phyloP scores from a whole-genome alignment of 64 coral and sea anemone species.

The Stichodactyla mertensii region DNA sequence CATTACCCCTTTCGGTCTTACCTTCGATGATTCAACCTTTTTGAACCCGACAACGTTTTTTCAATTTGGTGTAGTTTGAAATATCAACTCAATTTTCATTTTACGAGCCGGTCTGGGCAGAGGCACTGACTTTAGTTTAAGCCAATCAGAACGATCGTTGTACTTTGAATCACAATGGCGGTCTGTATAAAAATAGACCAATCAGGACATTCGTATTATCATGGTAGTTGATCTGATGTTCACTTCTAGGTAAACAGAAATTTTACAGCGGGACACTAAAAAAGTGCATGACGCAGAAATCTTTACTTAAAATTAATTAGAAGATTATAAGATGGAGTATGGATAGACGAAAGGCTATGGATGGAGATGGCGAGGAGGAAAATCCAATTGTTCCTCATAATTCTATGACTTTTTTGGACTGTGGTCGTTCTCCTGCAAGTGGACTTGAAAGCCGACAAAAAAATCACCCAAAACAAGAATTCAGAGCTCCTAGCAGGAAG shows the following conservation, averaged over 20 bases:
- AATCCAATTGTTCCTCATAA: slow-evolving; percentile 85
- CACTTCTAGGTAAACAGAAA: not conserved
- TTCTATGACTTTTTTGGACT: slow-evolving; percentile 67
- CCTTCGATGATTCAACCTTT: too few species aligned
- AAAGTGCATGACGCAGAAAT: not conserved
- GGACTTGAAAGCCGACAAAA: slow-evolving; percentile 33
- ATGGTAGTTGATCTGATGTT: not conserved
- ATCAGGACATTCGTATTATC: slow-evolving; percentile 1
- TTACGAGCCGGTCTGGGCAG: not conserved
- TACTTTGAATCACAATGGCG: not conserved
- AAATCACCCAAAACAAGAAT: slow-evolving; percentile 10
- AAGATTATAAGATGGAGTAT: not conserved
- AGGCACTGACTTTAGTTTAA: not conserved
- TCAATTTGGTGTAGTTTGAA: too few species aligned
- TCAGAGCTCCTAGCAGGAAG: not conserved
- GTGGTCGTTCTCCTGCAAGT: slow-evolving; percentile 43
- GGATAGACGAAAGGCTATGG: slow-evolving; percentile 43
- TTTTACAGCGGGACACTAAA: not conserved
- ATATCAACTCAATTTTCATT: not conserved
- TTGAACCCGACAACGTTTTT: too few species aligned
- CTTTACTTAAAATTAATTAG: not conserved
- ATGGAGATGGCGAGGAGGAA: slow-evolving; percentile 63
- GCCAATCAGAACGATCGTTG: not conserved
- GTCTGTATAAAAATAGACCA: not conserved
- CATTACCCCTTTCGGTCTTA: too few species aligned